Conservation (phyloP, 2,797 vertebrate genomes). For the Cryptoblepharus egeriae region DNA sequence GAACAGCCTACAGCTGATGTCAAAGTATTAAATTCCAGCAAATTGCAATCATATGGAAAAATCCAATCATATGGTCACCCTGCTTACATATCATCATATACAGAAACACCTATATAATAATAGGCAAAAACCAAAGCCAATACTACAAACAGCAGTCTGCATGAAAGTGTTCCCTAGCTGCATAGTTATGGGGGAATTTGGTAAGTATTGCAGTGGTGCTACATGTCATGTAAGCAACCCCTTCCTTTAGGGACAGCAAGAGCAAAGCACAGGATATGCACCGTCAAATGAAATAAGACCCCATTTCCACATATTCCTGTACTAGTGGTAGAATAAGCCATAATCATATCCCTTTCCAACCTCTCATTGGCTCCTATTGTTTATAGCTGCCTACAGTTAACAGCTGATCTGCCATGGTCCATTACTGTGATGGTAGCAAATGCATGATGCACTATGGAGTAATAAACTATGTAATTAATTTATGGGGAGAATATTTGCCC, state of each 20-base stretch:
- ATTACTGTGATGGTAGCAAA: neutral
- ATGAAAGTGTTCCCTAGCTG: too few species aligned
- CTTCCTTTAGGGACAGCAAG: too few species aligned
- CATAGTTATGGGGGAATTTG: too few species aligned
- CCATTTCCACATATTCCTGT: neutral
- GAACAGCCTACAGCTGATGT: slow-evolving; percentile 55
- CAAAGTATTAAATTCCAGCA: slow-evolving; percentile 56
- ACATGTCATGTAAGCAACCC: too few species aligned
- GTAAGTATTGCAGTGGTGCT: too few species aligned
- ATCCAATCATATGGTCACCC: too few species aligned
- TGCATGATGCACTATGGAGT: neutral
- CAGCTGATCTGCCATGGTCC: neutral
- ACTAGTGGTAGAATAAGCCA: neutral
- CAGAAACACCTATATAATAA: too few species aligned
- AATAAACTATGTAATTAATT: neutral
- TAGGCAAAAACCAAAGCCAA: too few species aligned
- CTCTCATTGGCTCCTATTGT: neutral
- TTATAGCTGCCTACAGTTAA: neutral
- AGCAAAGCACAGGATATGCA: too few species aligned
- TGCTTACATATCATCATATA: too few species aligned
- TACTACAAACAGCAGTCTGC: too few species aligned
- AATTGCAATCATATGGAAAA: too few species aligned
- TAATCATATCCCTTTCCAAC: neutral
- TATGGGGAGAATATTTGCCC: neutral
- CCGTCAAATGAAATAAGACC: neutral